phyloP scores from a whole-genome alignment of 2,797 vertebrate genomes.

The Neomorphus geoffroyi region DNA sequence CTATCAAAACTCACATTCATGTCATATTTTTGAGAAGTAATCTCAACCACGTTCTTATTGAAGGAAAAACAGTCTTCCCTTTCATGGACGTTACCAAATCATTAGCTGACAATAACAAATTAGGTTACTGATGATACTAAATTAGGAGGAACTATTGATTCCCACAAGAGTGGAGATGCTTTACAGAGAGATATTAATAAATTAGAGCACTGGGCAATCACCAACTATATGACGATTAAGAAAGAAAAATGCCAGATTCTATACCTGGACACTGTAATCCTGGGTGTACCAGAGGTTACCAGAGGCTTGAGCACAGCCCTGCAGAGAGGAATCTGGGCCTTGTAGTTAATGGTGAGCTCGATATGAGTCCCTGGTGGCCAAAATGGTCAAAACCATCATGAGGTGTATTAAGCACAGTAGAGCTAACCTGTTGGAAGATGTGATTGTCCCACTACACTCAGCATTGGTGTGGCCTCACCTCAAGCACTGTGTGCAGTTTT shows the following conservation, averaged over 20 bases:
- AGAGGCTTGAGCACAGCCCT: not conserved
- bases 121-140: not conserved
- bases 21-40: not conserved
- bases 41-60: not conserved
- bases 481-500: not conserved
- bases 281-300: not conserved
- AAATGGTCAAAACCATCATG: not conserved
- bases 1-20: not conserved
- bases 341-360: not conserved
- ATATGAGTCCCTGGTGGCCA: not conserved
- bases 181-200: not conserved
- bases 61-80: not conserved
- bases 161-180: not conserved
- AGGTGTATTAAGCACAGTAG: not conserved
- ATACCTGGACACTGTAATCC: not conserved
- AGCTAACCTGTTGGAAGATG: not conserved
- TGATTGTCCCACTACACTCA: not conserved
- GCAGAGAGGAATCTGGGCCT: not conserved
- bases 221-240: not conserved
- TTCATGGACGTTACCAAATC: not conserved
- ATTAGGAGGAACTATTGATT: not conserved
- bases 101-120: not conserved
- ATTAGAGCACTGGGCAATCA: not conserved
- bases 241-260: not conserved
- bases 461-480: not conserved